Percentiles rank a stretch among this genome's conserved stretches.
These are phyloP conservation scores for Platorchestia sp. DNA, from an alignment of 1,140 invertebrate genomes.

Conservation along the genomic window DNA sequence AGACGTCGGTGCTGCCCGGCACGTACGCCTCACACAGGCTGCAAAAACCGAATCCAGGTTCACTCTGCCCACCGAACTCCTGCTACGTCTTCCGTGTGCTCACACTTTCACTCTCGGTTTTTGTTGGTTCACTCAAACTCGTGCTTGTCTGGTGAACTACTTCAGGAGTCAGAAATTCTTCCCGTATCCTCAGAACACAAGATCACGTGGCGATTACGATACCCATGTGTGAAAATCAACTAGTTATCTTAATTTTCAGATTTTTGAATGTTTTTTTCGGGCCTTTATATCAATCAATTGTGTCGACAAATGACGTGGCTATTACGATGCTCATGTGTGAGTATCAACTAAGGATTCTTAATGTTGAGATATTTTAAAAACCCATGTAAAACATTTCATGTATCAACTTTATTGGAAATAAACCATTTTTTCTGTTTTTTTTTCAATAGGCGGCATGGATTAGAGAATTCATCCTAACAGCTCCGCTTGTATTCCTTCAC, in stretches of 20 bases:
- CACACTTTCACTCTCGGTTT: not conserved
- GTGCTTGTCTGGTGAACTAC: not conserved
- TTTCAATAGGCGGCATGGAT: not conserved
- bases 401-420: too few relatives aligned
- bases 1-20: not conserved
- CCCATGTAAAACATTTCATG: too few relatives aligned
- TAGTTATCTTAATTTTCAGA: too few relatives aligned
- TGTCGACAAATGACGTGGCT: too few relatives aligned
- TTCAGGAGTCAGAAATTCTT: not conserved
- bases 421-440: too few relatives aligned
- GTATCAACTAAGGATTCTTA: too few relatives aligned
- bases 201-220: too few relatives aligned
- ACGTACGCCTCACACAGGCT: not conserved
- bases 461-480: not conserved
- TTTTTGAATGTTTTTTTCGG: too few relatives aligned
- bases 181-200: not conserved
- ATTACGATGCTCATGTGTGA: too few relatives aligned
- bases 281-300: too few relatives aligned
- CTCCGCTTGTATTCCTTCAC: not conserved
- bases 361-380: too few relatives aligned
- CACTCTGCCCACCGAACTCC: not conserved
- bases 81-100: not conserved
- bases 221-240: too few relatives aligned
- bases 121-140: not conserved
- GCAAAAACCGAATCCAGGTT: slow-evolving; percentile 8